Base-by-base conservation (phyloP, 2,888 invertebrate genomes). In the Epinotia brunnichana region DNA sequence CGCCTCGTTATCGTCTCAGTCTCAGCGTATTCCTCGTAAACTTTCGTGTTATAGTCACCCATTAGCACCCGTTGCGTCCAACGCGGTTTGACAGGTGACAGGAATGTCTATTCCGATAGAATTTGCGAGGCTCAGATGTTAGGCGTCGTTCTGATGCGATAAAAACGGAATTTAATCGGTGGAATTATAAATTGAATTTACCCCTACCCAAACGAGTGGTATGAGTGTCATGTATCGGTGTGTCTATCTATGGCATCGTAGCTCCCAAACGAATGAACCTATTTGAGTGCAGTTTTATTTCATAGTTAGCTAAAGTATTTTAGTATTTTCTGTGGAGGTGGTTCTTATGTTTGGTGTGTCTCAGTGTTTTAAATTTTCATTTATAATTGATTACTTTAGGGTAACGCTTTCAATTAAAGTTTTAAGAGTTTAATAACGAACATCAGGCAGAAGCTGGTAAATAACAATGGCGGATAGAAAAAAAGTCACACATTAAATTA, bases 21-120 rank as follows among this genome's bases (percentile, higher is more conserved):
- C 54, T n/a, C 39, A 24, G 35, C 35, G 19, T 57, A 35, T 48
- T n/a, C 9, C 39, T 4, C 11, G 53, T 35, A 35, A 64, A 48
- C 59, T 64, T 53, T 70, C 41, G 64, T 29, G 39, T 41, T 24
- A 41, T 48, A 39, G 64, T 64, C 64, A 59, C 51, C 70, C 64
- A 70, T 64, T 64, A 70, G 64, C 70, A 41, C 35, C 67, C 53
- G 76, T 78, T 70, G 71, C 72, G 73, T 74, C 68, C 79, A 82
- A 83, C 79, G 74, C 76, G 77, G 73, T 70, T 72, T 82, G 85
- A 83, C 83, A 84, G 82, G 78, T 82, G 85, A 82, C 83, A 81
- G 78, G 76, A 74, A 77, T 81, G 78, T 73, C 76, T 76, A 69
- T 41, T 17, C 24, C 64, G 57, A 64, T 59, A 62, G 51, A 61